These are phyloP conservation scores for Vidua chalybeata DNA, from an alignment of 2,113 vertebrate genomes.

Conservation along the genomic window DNA sequence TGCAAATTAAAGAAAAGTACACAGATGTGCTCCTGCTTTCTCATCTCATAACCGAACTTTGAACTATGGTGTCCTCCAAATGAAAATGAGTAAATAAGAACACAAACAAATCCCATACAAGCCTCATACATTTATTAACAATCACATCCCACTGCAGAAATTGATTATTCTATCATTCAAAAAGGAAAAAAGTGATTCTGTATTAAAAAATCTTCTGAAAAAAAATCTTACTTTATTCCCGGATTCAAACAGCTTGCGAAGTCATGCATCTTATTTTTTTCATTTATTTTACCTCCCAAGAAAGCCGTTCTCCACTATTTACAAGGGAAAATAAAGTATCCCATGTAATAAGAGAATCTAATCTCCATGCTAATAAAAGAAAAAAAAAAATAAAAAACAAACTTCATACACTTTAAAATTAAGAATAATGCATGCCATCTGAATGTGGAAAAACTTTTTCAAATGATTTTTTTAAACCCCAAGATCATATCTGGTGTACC, in stretches of 20 bases:
- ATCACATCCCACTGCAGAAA: not conserved
- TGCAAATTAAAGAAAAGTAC: not conserved
- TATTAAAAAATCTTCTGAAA: not conserved
- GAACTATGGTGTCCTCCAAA: not conserved
- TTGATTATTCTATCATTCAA: not conserved
- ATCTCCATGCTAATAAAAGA: not conserved
- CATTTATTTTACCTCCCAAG: not conserved
- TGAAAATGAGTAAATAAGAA: not conserved
- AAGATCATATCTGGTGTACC: not conserved
- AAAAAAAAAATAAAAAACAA: not conserved
- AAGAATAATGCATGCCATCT: not conserved
- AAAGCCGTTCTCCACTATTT: not conserved
- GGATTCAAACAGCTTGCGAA: not conserved
- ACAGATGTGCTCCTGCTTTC: not conserved
- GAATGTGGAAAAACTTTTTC: not conserved
- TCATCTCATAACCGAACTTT: not conserved
- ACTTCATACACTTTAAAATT: not conserved
- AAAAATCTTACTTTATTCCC: not conserved
- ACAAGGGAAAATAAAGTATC: not conserved
- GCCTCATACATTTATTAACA: not conserved
- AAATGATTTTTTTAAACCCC: not conserved
- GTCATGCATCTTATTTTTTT: not conserved
- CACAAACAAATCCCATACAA: not conserved
- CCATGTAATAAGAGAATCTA: not conserved
- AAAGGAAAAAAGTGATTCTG: not conserved